These are phyloP conservation scores for Cephus rjabovi DNA, from an alignment of 2,888 invertebrate species.

Conservation along the genomic window DNA sequence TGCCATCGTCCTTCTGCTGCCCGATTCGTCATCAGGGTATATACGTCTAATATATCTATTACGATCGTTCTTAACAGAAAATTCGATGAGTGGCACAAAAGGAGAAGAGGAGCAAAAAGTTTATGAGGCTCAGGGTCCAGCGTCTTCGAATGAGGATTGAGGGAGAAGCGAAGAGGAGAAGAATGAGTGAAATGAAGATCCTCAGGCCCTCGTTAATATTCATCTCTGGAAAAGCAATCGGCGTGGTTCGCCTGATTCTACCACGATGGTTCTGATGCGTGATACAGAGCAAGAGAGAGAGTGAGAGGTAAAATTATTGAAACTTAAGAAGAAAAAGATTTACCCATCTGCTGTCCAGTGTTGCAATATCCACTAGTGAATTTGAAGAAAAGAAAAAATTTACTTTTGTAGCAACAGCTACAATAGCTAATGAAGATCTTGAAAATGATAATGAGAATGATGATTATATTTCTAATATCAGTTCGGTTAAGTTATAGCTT, in stretches of 20 bases:
- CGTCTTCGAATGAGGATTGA: not conserved
- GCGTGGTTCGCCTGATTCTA: not conserved
- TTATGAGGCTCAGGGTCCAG: not conserved
- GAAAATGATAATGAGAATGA: not conserved
- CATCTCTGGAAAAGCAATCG: not conserved
- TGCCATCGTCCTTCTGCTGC: not conserved
- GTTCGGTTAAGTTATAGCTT: slow-evolving; percentile 51
- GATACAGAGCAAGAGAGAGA: not conserved
- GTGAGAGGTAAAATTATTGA: not conserved
- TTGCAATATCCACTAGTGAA: not conserved
- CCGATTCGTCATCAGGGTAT: not conserved
- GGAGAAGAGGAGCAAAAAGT: not conserved
- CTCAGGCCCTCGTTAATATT: not conserved
- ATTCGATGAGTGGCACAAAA: not conserved
- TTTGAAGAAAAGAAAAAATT: not conserved
- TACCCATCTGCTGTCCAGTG: not conserved
- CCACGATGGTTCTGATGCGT: not conserved
- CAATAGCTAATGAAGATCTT: not conserved
- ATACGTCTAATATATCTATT: not conserved
- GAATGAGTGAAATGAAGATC: not conserved
- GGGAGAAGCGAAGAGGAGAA: not conserved
- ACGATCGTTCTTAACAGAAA: not conserved
- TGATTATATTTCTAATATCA: slow-evolving; percentile 51
- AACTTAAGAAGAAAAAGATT: not conserved
- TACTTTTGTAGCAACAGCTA: not conserved